A percentile compares a stretch with the other conserved stretches of the same genome.
These are phyloP conservation scores for Melangyna quadrimaculata DNA, from an alignment of 2,888 invertebrate species.

Conservation along the genomic window DNA sequence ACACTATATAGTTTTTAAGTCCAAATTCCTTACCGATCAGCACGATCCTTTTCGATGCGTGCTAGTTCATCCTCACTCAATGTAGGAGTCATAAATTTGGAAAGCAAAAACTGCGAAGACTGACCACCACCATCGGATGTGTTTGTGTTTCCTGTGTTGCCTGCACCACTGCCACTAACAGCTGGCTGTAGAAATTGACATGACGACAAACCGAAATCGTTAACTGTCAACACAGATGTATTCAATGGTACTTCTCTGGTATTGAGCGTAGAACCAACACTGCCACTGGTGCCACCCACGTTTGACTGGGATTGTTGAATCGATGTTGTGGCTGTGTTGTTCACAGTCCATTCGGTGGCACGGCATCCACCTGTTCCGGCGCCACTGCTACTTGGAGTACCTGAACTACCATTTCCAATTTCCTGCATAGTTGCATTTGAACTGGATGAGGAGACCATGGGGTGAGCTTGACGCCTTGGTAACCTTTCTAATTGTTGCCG, in stretches of 20 bases:
- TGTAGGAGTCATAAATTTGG: slow-evolving; percentile 83
- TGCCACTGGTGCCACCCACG: slow-evolving; percentile 78
- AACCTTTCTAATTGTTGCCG: slow-evolving; percentile 94
- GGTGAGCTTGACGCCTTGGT: slow-evolving; percentile 90
- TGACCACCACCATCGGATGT: slow-evolving; percentile 72
- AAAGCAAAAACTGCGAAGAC: slow-evolving; percentile 79
- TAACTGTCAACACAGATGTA: slow-evolving; percentile 75
- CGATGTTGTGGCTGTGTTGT: slow-evolving; percentile 76
- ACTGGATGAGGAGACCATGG: slow-evolving; percentile 84
- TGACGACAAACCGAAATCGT: slow-evolving; percentile 75
- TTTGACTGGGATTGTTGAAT: slow-evolving; percentile 79
- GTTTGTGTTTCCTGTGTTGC: slow-evolving; percentile 71
- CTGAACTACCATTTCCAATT: slow-evolving; percentile 79
- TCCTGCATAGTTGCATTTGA: slow-evolving; percentile 82
- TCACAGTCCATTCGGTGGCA: slow-evolving; percentile 79
- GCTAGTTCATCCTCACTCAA: slow-evolving; percentile 82
- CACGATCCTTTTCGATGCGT: slow-evolving; percentile 83
- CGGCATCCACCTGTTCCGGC: slow-evolving; percentile 74
- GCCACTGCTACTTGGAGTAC: slow-evolving; percentile 72
- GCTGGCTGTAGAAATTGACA: slow-evolving; percentile 74
- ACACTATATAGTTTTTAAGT: background rate
- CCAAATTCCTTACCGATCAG: slow-evolving; percentile 81
- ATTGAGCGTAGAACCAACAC: slow-evolving; percentile 79
- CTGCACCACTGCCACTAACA: slow-evolving; percentile 74
- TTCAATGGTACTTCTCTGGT: slow-evolving; percentile 79